Base-by-base conservation (phyloP, 30 jellyfish, hydroid and myxozoan genomes). In the Clytia hemisphaerica region DNA sequence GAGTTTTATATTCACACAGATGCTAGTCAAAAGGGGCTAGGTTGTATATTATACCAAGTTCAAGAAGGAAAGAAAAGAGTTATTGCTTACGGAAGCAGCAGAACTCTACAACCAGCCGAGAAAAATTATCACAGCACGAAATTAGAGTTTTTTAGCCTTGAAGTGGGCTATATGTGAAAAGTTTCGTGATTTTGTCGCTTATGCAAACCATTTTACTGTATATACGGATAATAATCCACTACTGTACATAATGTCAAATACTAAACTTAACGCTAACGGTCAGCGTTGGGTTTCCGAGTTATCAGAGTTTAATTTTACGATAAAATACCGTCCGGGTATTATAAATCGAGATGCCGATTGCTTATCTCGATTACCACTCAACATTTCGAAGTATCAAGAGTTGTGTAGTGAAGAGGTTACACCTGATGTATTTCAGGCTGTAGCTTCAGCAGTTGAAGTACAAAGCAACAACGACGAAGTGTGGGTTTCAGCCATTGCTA, bases 81-180 rank as follows among this genome's bases (percentile, higher is more conserved):
- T 30, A 63, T 62, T 21, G 72, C 81, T 27, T 76, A 76, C 48
- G 75, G 72, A 15, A 76, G n/a, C n/a, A n/a, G 89, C 24, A 61
- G 80, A 26, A 14, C 83, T 3, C 60, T 66, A 22, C 42, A 61
- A 5, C 73, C 59, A 37, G 67, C 78, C 33, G 92, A 65, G 49
- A 76, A 61, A 61, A 59, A 61, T 32, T 76, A 35, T 24, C 89
- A 61, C 58, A 60, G 88, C 50, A 63, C 69, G 21, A 75, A 75
- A 46, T 49, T 62, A 48, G 80, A 75, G 42, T 75, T 28, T 65
- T n/a, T 71, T 79, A 26, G 93, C 77, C 24, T 40, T 68, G 32
- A 70, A 70, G 44, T 61, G 87, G 93, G 84, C 81, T 10, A 47
- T 80, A 22, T 27, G 74, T 34, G 81, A 80, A 3, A 80, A 80